Conservation (phyloP, 53 echinoderm and acorn worm genomes). For the Arbacia lixula region DNA sequence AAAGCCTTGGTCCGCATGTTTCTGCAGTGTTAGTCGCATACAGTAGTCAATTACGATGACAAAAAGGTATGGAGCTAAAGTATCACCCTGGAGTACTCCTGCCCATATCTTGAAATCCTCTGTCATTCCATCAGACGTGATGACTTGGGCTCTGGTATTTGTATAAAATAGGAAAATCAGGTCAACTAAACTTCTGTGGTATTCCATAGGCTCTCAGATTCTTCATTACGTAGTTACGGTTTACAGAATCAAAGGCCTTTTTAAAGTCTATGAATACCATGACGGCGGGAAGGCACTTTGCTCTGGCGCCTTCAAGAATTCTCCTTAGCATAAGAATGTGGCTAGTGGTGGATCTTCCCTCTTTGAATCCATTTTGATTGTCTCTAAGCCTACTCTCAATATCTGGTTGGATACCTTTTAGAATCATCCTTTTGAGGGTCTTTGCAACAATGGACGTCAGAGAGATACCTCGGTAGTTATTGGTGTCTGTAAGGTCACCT, state of each 20-base stretch:
- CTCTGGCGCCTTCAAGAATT: constrained; percentile 5
- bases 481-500: constrained; percentile 45
- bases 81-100: constrained; percentile 62
- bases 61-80: too few species aligned
- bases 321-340: constrained; percentile 13
- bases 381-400: background rate
- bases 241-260: constrained; percentile 40
- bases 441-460: constrained; percentile 53
- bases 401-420: constrained; percentile 48
- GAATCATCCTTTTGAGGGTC: constrained; percentile 55
- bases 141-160: constrained; percentile 39
- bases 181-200: constrained; percentile 10
- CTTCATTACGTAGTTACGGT: background rate
- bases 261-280: constrained; percentile 40
- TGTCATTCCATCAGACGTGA: constrained; percentile 31
- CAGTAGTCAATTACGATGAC: too few species aligned
- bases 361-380: constrained; percentile 41
- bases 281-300: constrained; percentile 22
- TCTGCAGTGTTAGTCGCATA: too few species aligned
- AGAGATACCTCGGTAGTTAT: constrained; percentile 54
- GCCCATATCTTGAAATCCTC: constrained; percentile 1
- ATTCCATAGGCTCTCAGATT: constrained; percentile 32
- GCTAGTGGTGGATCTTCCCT: constrained; percentile 14
- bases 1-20: too few species aligned
- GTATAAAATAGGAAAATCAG: constrained; percentile 10